Base-by-base conservation (phyloP, 2,888 invertebrate genomes). In the Argyresthia albistria region DNA sequence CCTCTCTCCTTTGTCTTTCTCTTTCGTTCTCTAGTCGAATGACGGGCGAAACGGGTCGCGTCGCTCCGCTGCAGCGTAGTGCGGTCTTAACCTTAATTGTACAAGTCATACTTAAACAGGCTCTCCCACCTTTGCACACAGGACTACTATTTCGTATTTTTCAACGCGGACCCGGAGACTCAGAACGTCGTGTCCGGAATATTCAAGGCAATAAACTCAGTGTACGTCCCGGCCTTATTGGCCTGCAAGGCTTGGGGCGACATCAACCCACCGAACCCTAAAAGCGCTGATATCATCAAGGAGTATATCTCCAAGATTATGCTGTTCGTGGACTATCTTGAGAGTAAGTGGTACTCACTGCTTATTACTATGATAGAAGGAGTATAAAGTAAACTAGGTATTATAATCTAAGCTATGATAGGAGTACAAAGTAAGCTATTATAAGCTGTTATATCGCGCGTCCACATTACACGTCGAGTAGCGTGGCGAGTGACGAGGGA, bases 161-260 rank as follows among this genome's bases (percentile, higher is more conserved):
- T 87, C 55, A 69, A 82, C 55, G 70, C 81, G 57, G 69, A 73
- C 52, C 77, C 73, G 61, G 79, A 82, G 46, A 74, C 66, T 8
- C 81, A 76, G 51, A 83, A 87, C 59, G 76, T 82, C 0, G 86
- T 87, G 1, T 86, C 86, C n/a, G 84, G 72, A 10, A 72, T 83
- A 52, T 83, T 60, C 62, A 80, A 70, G 45, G 78, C 76, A 0
- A 64, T 87, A 70, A 54, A 55, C 1, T 60, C 62, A 10, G 73
- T 78, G 1, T 82, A 81, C 50, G 56, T 84, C 3, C 80, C 79
- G 1, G 78, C 84, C 1, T 54, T 87, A 12, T 60, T 67, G 48
- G 63, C 55, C 4, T 84, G 83, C 54, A 68, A 71, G 54, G 77
- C 70, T 1, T 87, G 87, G 87, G 87, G 88, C 14, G 75, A 82